Base-by-base conservation (phyloP, 2,888 invertebrate genomes). In the Sepiola atlantica region DNA sequence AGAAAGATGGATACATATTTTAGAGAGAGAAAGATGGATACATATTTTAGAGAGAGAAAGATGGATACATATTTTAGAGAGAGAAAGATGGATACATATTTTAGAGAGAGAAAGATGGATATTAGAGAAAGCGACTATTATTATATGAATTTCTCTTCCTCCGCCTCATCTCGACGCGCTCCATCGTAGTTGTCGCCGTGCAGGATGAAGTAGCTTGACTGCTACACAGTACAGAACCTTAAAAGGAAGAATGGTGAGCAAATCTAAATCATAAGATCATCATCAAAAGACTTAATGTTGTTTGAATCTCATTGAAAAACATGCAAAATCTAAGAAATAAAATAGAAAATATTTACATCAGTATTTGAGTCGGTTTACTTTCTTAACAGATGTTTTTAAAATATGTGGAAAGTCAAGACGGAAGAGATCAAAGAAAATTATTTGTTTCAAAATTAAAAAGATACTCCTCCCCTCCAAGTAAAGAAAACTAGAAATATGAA, bases 171-270 rank as follows among this genome's bases (percentile, higher is more conserved):
- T 77, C 32, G 77, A 77, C 77, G 77, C n/a, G 20, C 57, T n/a
- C 77, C 45, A 32, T 77, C 77, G n/a, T 77, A 77, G 77, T 77
- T 77, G 77, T 32, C 77, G 77, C 32, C 77, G 77, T 77, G n/a
- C 77, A 77, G n/a, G n/a, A 77, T 77, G 77, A 77, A 45, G 77
- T 77, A 77, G 77, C 77, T 32, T 77, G 77, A 77, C 77, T 77
- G 77, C 77, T 77, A 77, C 77, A 77, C 61, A 45, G 45, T 45
- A 61, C 77, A 32, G 77, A 77, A 77, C 77, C 77, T 77, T 77
- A 77, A 77, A 77, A 77, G 77, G 77, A 77, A 77, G 77, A 77
- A 77, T 77, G 77, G 77, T 77, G n/a, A 77, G 77, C 77, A 77
- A 77, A 32, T 77, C 77, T 77, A 77, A 77, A 77, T 77, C 77